phyloP scores from a whole-genome alignment of 2,113 vertebrate species.

The Penelope pileata region DNA sequence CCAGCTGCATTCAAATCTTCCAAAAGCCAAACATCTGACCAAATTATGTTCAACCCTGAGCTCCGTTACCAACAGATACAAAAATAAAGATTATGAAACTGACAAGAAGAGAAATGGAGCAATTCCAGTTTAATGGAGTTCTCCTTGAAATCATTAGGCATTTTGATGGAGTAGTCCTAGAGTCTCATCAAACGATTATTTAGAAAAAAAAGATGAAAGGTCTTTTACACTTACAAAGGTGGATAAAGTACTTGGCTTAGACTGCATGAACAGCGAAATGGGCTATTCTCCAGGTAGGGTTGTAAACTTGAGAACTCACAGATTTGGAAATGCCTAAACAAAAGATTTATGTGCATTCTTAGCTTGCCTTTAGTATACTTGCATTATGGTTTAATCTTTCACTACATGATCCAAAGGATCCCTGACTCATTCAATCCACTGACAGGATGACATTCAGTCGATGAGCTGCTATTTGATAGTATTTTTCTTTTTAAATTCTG shows the following conservation, averaged over 20 bases:
- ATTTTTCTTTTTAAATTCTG: not conserved
- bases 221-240: not conserved
- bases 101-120: not conserved
- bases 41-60: not conserved
- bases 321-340: slow-evolving; percentile 46
- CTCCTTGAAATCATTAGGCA: not conserved
- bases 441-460: slow-evolving; percentile 25
- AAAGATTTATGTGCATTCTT: slow-evolving; percentile 40
- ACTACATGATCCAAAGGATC: slow-evolving; percentile 22
- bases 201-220: slow-evolving; percentile 1
- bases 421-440: slow-evolving; percentile 23
- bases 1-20: not conserved
- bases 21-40: slow-evolving; percentile 13
- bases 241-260: slow-evolving; percentile 21
- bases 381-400: slow-evolving; percentile 8
- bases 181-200: not conserved
- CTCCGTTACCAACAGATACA: not conserved
- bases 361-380: not conserved
- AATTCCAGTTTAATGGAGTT: not conserved
- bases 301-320: slow-evolving; percentile 49
- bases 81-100: slow-evolving; percentile 2
- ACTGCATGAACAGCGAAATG: not conserved
- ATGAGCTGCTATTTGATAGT: slow-evolving; percentile 51
- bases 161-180: not conserved
- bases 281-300: slow-evolving; percentile 34